Conservation (phyloP, 2,888 invertebrate species). For the Neoascia interrupta region DNA sequence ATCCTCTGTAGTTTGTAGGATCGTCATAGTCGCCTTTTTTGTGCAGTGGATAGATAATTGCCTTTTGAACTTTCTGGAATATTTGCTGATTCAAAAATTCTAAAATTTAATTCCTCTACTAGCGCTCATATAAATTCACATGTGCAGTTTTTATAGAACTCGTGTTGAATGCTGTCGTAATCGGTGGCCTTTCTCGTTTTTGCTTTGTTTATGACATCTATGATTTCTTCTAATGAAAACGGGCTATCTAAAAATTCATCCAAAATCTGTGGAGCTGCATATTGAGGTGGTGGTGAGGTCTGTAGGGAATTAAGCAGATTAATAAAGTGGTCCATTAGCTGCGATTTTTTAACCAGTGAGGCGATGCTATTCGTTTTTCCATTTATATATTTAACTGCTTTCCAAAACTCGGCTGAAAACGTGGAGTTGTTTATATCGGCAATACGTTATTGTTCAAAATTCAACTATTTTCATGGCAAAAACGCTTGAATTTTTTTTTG, state of each 20-base stretch:
- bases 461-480: too few relatives aligned
- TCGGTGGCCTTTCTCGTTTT: background rate
- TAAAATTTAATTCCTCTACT: background rate
- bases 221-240: background rate
- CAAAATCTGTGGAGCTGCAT: constrained; percentile 4
- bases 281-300: too few relatives aligned
- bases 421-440: too few relatives aligned
- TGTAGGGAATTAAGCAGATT: background rate
- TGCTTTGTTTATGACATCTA: background rate
- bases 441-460: background rate
- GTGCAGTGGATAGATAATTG: too few relatives aligned
- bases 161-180: background rate
- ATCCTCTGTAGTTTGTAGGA: too few relatives aligned
- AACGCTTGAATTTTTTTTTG: too few relatives aligned
- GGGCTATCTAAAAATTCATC: background rate
- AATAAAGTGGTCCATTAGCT: background rate
- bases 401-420: background rate
- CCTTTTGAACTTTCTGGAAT: background rate
- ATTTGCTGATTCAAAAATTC: background rate
- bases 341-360: background rate
- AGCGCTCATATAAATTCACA: background rate
- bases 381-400: too few relatives aligned
- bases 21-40: background rate
- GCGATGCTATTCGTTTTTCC: background rate
- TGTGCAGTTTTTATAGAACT: constrained; percentile 3